Evolutionary conservation across 2,888 invertebrate species (phyloP).

Genomic region (Stegana nigrithorax): DNA sequence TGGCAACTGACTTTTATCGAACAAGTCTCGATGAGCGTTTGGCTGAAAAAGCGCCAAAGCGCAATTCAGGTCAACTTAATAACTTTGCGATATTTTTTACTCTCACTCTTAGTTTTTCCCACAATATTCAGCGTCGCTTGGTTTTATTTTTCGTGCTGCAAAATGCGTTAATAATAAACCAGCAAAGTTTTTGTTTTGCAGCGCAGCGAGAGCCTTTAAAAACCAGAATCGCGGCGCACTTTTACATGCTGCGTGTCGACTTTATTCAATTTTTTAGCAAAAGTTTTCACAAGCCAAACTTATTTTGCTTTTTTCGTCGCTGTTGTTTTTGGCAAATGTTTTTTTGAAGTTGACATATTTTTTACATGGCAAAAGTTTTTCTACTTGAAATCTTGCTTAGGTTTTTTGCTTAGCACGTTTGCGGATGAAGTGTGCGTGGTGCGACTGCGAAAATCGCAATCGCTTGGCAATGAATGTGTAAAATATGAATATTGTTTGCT

Average conservation of each 20-base stretch:
- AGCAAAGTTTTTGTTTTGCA: neutral
- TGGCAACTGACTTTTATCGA: no score
- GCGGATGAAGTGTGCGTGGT: neutral
- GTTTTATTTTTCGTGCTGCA: no score
- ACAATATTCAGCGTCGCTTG: no score
- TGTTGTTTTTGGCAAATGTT: neutral
- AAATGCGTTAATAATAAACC: neutral
- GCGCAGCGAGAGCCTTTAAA: neutral
- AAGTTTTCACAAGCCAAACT: neutral
- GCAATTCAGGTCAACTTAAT: no score
- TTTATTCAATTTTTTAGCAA: constrained; percentile 6
- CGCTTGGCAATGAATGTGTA: neutral
- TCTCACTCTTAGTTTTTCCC: no score
- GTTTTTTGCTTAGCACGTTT: neutral
- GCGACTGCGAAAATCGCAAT: neutral
- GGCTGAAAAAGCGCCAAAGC: no score
- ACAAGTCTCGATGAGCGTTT: no score
- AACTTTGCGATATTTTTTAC: no score
- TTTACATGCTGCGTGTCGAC: neutral
- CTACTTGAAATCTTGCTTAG: neutral
- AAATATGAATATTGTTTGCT: constrained; percentile 6
- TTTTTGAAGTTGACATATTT: constrained; percentile 9
- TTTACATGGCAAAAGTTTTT: constrained; percentile 11
- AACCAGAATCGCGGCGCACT: neutral
- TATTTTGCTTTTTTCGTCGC: neutral